phyloP scores from a whole-genome alignment of 2,888 invertebrate genomes.

The Leucozona laternaria region DNA sequence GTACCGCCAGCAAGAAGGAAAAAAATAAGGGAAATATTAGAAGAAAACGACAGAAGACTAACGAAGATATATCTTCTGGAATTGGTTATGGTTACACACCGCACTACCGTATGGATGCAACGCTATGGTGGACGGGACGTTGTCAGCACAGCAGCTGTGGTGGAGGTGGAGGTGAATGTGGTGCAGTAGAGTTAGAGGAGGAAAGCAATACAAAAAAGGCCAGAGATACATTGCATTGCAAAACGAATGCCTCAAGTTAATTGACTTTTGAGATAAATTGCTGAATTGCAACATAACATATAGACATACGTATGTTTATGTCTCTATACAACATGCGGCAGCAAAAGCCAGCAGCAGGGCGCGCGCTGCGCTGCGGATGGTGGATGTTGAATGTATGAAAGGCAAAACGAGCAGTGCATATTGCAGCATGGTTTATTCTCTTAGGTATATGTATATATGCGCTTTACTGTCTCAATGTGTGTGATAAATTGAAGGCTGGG shows the following conservation, averaged over 20 bases:
- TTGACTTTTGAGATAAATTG: conserved; percentile 75
- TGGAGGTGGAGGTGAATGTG: background rate
- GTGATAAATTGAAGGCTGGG: conserved; percentile 60
- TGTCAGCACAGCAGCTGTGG: background rate
- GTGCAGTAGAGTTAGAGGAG: conserved; percentile 17
- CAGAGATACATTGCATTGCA: conserved; percentile 60
- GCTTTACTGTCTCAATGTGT: conserved; percentile 14
- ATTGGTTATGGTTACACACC: conserved; percentile 66
- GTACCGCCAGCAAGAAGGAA: conserved; percentile 28
- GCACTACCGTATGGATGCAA: conserved; percentile 13
- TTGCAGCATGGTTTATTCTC: conserved; percentile 15
- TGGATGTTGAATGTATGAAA: background rate
- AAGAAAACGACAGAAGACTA: conserved; percentile 46
- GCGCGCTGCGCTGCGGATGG: too few species aligned
- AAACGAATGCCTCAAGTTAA: conserved; percentile 73
- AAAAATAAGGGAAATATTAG: conserved; percentile 17
- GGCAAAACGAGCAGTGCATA: background rate
- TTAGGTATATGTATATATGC: background rate
- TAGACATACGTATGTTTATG: background rate
- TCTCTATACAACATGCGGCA: background rate
- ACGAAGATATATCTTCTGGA: conserved; percentile 71
- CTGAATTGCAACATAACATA: conserved; percentile 65
- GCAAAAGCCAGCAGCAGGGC: conserved; percentile 2
- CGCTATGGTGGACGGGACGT: background rate
- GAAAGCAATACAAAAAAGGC: conserved; percentile 30